Base-by-base conservation (phyloP, 2,797 vertebrate species). In the Geotrypetes seraphini region DNA sequence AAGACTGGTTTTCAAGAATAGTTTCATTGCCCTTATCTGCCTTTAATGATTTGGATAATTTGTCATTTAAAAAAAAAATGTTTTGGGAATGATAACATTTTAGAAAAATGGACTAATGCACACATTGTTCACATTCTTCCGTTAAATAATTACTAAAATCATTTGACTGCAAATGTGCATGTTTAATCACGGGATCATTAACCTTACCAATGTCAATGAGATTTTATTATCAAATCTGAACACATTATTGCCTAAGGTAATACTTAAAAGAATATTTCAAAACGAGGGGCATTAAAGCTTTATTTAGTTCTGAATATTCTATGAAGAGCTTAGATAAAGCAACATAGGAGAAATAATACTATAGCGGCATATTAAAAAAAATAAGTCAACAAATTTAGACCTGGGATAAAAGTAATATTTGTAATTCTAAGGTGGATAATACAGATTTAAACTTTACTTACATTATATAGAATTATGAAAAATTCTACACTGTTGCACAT, bases 161-260 rank as follows among this genome's bases (percentile, higher is more conserved):
- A 52, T 38, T 72, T 63, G 53, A 59, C 58, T 55, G 50, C 53
- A 67, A 73, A 75, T 68, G 66, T 61, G 55, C 54, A 63, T 69
- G 75, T 64, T 76, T 78, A 79, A 81, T 79, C 68, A 70, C 36
- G 51, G 70, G 48, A 50, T 69, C 70, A 77, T 81, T 84, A 82
- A 76, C 76, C 75, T 80, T 74, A 78, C 63, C 75, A 78, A 82
- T 74, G 76, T 78, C 76, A 80, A 68, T 70, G 66, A 50, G 45
- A 73, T 78, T 55, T 50, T 43, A 29, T 47, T 59, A 63, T 61
- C 50, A 63, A 62, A 76, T 63, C 56, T 54, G 42, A 41, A 55
- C 60, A 63, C 81, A 65, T 68, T 64, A 63, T 56, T 65, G 65
- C 71, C 32, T 0, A 16, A 69, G 71, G 76, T 71, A 78, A 69